These are phyloP conservation scores for Oncorhynchus clarkii DNA, from an alignment of 2,113 vertebrate genomes.

Conservation along the genomic window DNA sequence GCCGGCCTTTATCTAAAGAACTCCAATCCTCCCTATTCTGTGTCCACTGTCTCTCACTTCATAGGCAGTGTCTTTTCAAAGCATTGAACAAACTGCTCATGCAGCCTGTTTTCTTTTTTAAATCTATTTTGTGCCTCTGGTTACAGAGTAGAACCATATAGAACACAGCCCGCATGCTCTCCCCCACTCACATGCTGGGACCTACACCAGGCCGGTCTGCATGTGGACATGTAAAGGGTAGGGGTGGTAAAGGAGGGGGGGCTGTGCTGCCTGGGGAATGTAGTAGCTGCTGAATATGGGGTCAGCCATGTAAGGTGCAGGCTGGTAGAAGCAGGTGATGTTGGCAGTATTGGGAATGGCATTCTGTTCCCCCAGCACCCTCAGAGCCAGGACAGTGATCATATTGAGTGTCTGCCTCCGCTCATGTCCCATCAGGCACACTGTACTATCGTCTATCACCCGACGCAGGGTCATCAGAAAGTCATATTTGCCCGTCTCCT, in stretches of 20 bases:
- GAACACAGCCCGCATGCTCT: conserved; percentile 47
- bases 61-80: conserved; percentile 54
- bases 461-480: conserved; percentile 91
- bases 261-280: conserved; percentile 78
- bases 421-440: conserved; percentile 92
- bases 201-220: conserved; percentile 82
- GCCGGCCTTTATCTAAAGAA: conserved; percentile 25
- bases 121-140: conserved; percentile 46
- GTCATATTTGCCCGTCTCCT: conserved; percentile 92
- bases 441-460: conserved; percentile 90
- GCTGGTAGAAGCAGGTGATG: conserved; percentile 93
- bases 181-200: conserved; percentile 16
- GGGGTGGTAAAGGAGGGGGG: conserved; percentile 77
- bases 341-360: conserved; percentile 88
- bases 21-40: conserved; percentile 22
- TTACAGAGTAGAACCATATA: conserved; percentile 49
- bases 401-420: conserved; percentile 91
- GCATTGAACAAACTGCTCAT: conserved; percentile 36
- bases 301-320: conserved; percentile 85
- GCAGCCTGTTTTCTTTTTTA: conserved; percentile 45
- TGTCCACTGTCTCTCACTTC: conserved; percentile 28
- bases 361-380: conserved; percentile 91
- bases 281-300: conserved; percentile 85
- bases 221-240: conserved; percentile 82
- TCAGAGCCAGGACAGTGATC: conserved; percentile 90